Percentiles rank a stretch among this genome's conserved stretches.
phyloP scores from a whole-genome alignment of 1,140 invertebrate species.

The Drosophila rhopaloa region DNA sequence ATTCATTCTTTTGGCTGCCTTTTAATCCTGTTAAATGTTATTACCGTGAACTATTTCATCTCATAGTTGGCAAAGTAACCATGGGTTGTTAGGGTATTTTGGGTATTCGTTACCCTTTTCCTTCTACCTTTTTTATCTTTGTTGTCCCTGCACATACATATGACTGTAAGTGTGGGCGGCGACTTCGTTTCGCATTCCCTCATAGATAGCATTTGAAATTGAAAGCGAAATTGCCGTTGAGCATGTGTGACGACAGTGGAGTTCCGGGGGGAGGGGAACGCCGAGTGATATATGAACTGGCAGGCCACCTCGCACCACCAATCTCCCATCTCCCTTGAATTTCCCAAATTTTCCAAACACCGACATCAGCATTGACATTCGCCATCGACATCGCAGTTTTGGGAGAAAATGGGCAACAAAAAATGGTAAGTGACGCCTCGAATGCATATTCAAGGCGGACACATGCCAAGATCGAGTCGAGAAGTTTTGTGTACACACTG shows the following conservation, averaged over 20 bases:
- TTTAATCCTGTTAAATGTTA: not conserved
- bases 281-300: conserved; percentile 78
- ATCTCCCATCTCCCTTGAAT: not conserved
- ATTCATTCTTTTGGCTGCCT: not conserved
- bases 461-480: conserved; percentile 57
- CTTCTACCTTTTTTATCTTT: conserved; percentile 24
- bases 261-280: conserved; percentile 16
- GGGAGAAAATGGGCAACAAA: conserved; percentile 12
- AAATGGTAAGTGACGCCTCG: conserved; percentile 68
- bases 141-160: conserved; percentile 30
- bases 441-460: conserved; percentile 64
- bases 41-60: not conserved
- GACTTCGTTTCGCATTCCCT: conserved; percentile 56
- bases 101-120: conserved; percentile 27
- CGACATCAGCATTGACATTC: conserved; percentile 47
- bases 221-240: conserved; percentile 79
- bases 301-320: conserved; percentile 25
- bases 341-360: conserved; percentile 36
- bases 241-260: conserved; percentile 75
- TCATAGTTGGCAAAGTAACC: not conserved
- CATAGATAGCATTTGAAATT: conserved; percentile 82
- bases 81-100: conserved; percentile 3
- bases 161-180: conserved; percentile 25
- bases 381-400: conserved; percentile 29
- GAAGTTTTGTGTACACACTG: conserved; percentile 44